Conservation (phyloP, 2,888 invertebrate genomes). For the Acrobasis repandana region DNA sequence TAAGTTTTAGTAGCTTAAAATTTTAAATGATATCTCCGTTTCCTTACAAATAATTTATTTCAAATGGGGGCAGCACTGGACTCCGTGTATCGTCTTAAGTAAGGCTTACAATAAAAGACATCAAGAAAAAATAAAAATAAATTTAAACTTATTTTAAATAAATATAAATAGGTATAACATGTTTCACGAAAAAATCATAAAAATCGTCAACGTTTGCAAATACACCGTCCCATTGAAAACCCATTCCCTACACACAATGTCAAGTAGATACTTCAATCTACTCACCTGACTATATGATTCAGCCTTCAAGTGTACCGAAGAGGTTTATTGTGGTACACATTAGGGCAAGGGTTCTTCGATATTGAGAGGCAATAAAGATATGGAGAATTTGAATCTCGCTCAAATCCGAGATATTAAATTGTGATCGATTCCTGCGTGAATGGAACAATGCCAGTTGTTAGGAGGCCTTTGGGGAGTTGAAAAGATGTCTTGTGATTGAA, state of each 20-base stretch:
- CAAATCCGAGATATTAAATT: conserved; percentile 21
- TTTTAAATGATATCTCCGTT: no score
- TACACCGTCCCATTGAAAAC: not conserved
- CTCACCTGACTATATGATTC: conserved; percentile 20
- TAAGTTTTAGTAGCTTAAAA: no score
- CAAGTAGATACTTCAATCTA: conserved; percentile 12
- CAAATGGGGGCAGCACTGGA: no score
- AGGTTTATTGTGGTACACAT: conserved; percentile 30
- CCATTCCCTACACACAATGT: not conserved
- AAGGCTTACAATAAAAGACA: no score
- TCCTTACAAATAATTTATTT: no score
- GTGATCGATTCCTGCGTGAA: conserved; percentile 15
- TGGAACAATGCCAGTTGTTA: not conserved
- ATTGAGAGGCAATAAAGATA: conserved; percentile 27
- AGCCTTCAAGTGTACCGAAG: conserved; percentile 28
- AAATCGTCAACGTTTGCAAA: not conserved
- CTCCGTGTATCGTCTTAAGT: no score
- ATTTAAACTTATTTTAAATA: no score
- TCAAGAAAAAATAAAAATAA: no score
- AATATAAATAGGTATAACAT: no score
- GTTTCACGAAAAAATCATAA: no score
- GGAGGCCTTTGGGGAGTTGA: not conserved
- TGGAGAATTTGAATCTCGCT: conserved; percentile 33
- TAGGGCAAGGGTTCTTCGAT: conserved; percentile 24
- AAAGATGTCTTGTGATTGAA: not conserved